These are phyloP conservation scores for Amblyopsis rosae DNA, from an alignment of 2,113 vertebrate genomes.

Conservation along the genomic window DNA sequence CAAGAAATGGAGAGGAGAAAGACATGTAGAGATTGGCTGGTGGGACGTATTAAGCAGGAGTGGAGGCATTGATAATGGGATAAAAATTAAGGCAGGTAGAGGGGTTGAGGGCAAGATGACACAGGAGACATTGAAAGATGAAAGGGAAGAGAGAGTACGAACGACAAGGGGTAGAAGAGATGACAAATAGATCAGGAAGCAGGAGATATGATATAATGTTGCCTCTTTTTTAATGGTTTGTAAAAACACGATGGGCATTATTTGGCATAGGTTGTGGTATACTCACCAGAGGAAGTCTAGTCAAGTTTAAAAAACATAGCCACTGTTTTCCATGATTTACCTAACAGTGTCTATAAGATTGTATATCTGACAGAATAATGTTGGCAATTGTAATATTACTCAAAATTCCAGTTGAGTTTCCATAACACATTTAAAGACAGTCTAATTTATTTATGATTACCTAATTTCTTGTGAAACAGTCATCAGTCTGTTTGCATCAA, in stretches of 20 bases:
- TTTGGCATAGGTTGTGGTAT: background rate
- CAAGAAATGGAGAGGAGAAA: conserved; percentile 64
- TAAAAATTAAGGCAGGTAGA: conserved; percentile 43
- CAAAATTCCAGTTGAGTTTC: too few species aligned
- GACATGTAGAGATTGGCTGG: conserved; percentile 51
- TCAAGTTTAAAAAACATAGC: conserved; percentile 8
- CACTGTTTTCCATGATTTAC: background rate
- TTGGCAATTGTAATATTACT: too few species aligned
- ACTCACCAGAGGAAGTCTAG: background rate
- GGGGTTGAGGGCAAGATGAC: conserved; percentile 32
- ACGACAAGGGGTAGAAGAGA: conserved; percentile 41
- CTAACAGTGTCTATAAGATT: too few species aligned
- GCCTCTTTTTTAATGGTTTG: conserved; percentile 52
- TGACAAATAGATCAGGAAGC: conserved; percentile 47
- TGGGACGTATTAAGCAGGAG: conserved; percentile 47
- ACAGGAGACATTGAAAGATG: conserved; percentile 38
- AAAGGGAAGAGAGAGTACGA: conserved; percentile 44
- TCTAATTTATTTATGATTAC: too few species aligned
- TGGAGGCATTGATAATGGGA: conserved; percentile 50
- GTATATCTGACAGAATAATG: too few species aligned
- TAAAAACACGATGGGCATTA: conserved; percentile 48
- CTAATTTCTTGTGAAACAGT: too few species aligned
- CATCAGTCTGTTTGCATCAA: too few species aligned
- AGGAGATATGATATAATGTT: conserved; percentile 31
- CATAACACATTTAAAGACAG: too few species aligned